These are phyloP conservation scores for Corapipo altera DNA, from an alignment of 2,113 vertebrate species.

Conservation along the genomic window DNA sequence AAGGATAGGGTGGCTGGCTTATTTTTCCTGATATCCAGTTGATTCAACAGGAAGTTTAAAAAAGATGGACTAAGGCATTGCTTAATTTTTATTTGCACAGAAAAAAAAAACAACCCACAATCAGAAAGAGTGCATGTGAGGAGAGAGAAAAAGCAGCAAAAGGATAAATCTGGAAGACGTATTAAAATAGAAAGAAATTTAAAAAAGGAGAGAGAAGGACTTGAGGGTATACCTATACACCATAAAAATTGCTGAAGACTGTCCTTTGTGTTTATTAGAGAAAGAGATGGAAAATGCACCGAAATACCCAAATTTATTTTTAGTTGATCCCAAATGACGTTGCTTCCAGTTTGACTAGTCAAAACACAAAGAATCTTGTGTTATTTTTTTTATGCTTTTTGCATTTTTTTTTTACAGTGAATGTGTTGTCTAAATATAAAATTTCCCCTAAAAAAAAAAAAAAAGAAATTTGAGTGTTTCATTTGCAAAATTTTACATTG, in stretches of 20 bases:
- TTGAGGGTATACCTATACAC: background rate
- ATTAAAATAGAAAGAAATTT: background rate
- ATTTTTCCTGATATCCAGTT: background rate
- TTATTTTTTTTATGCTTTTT: background rate
- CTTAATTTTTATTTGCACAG: background rate
- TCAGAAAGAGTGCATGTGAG: background rate
- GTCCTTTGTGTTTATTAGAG: background rate
- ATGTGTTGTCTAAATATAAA: background rate
- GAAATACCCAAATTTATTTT: background rate
- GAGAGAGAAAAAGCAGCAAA: background rate
- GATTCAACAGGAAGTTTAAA: background rate
- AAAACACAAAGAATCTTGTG: background rate
- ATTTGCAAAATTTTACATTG: background rate
- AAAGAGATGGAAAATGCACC: background rate
- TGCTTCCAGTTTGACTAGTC: background rate
- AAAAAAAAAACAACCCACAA: background rate
- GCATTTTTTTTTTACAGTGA: background rate
- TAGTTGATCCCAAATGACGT: background rate
- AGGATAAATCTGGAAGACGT: background rate
- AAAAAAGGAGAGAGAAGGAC: background rate
- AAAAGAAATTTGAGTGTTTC: background rate
- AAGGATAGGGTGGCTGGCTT: background rate
- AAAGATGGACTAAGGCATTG: background rate
- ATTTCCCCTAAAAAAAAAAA: background rate
- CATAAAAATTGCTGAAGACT: background rate